Evolutionary conservation across 1,140 invertebrate species (phyloP).

Genomic region (Drosophila triauraria): DNA sequence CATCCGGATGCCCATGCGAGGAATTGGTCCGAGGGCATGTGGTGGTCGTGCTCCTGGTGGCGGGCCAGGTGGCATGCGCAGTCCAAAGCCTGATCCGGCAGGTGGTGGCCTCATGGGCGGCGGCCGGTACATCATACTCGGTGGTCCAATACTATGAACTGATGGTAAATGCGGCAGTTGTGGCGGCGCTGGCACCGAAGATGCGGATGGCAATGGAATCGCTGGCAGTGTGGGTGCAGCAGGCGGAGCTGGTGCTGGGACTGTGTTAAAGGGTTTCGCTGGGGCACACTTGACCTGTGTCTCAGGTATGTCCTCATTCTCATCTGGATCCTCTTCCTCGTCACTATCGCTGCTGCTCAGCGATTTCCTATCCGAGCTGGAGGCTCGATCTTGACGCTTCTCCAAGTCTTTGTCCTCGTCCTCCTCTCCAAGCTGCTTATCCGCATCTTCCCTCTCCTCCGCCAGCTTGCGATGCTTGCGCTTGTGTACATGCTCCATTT

Average conservation of each 20-base stretch:
- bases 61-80: constrained; percentile 87
- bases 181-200: constrained; percentile 59
- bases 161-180: constrained; percentile 76
- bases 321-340: constrained; percentile 35
- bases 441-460: constrained; percentile 39
- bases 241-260: constrained; percentile 47
- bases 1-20: constrained; percentile 85
- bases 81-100: constrained; percentile 63
- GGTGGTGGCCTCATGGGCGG: constrained; percentile 87
- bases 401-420: constrained; percentile 38
- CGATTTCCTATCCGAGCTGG: constrained; percentile 55
- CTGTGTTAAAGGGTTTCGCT: constrained; percentile 13
- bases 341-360: constrained; percentile 48
- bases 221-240: constrained; percentile 52
- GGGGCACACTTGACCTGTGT: constrained; percentile 15
- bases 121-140: constrained; percentile 87
- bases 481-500: constrained; percentile 94
- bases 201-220: constrained; percentile 57
- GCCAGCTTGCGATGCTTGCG: constrained; percentile 86
- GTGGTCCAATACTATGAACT: constrained; percentile 66
- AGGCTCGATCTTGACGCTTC: constrained; percentile 33
- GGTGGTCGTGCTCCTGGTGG: constrained; percentile 88
- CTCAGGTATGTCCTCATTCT: constrained; percentile 44
- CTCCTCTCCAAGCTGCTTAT: constrained; percentile 12
- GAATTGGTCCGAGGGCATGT: constrained; percentile 87